These are phyloP conservation scores for Brachynemurus nebulosus DNA, from an alignment of 2,888 invertebrate species.

Conservation along the genomic window DNA sequence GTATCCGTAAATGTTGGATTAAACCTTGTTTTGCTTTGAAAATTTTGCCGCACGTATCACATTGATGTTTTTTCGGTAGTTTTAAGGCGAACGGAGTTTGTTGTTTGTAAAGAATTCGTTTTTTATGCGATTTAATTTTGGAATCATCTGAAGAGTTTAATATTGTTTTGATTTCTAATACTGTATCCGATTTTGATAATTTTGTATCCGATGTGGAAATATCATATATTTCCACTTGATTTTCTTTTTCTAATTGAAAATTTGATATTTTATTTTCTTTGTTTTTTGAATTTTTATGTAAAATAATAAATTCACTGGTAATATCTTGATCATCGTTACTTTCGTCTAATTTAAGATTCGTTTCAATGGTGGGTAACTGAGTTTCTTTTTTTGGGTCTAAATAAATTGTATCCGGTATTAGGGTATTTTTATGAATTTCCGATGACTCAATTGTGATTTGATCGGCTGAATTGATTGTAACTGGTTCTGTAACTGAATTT, in stretches of 20 bases:
- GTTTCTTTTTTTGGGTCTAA: neutral
- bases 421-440: no score
- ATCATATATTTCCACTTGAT: neutral
- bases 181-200: neutral
- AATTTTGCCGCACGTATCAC: conserved; percentile 31
- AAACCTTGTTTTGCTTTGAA: conserved; percentile 30
- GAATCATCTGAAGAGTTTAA: neutral
- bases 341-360: no score
- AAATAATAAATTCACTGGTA: neutral
- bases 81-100: neutral
- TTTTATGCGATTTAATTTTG: neutral
- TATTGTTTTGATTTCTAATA: neutral
- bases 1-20: conserved; percentile 31
- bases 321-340: neutral
- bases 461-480: neutral
- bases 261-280: conserved; percentile 2
- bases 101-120: neutral
- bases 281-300: neutral
- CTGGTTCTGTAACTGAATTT: no score
- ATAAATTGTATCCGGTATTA: neutral
- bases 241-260: neutral
- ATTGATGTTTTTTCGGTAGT: conserved; percentile 26
- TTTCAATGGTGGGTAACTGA: neutral
- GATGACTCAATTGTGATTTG: no score
- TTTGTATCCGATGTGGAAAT: neutral